phyloP scores from a whole-genome alignment of 2,797 vertebrate species.

The Rhodeus uyekii region DNA sequence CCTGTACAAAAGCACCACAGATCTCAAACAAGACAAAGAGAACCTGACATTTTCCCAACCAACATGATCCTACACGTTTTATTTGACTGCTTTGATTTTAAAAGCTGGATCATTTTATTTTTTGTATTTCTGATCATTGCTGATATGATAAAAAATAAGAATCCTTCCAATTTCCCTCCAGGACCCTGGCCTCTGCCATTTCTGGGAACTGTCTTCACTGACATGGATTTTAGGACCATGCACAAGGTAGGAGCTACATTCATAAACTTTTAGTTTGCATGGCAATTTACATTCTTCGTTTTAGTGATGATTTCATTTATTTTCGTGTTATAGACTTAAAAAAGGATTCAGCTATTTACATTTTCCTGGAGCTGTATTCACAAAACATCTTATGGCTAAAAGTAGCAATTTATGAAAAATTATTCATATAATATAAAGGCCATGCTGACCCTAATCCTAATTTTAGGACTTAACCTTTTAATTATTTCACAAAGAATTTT shows the following conservation, averaged over 20 bases:
- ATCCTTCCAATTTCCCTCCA: constrained; percentile 76
- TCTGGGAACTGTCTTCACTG: constrained; percentile 78
- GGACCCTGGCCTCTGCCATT: constrained; percentile 79
- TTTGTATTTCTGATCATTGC: constrained; percentile 68
- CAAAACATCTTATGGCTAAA: too few species aligned
- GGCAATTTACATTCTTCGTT: too few species aligned
- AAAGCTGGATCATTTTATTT: constrained; percentile 64
- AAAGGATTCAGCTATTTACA: too few species aligned
- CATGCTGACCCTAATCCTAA: too few species aligned
- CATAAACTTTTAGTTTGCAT: not conserved
- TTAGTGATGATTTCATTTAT: too few species aligned
- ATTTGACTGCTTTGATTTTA: constrained; percentile 65
- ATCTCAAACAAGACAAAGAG: not conserved
- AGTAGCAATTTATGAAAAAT: too few species aligned
- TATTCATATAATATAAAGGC: too few species aligned
- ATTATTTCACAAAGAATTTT: too few species aligned
- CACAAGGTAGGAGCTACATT: constrained; percentile 62
- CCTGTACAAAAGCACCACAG: not conserved
- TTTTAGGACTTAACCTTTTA: too few species aligned
- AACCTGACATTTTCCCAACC: not conserved
- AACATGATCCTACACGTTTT: constrained; percentile 69
- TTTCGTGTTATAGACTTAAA: too few species aligned
- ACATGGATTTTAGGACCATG: constrained; percentile 67
- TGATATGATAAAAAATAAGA: constrained; percentile 74
- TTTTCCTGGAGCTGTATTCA: too few species aligned